phyloP scores from a whole-genome alignment of 2,797 vertebrate genomes.

The Antennarius maculatus region DNA sequence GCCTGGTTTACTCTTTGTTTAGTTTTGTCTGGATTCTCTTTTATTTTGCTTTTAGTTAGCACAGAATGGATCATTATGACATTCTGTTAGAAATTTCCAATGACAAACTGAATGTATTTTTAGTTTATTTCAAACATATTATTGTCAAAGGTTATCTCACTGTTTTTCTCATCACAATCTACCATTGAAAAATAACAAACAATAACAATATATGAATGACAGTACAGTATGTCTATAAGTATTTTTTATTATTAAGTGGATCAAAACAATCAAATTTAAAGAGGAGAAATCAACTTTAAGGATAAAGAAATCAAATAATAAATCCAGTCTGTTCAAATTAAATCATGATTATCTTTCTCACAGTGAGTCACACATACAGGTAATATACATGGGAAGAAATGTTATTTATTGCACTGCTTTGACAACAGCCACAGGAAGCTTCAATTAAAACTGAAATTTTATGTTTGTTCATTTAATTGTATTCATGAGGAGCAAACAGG shows the following conservation, averaged over 20 bases:
- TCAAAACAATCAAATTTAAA: background rate
- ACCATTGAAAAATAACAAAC: background rate
- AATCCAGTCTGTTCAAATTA: background rate
- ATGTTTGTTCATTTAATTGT: constrained; percentile 17
- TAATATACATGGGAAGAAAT: constrained; percentile 9
- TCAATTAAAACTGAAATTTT: constrained; percentile 32
- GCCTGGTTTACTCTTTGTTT: too few relatives aligned
- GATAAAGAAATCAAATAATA: background rate
- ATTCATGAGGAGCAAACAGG: constrained; percentile 28
- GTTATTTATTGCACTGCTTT: background rate
- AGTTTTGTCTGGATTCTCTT: too few relatives aligned
- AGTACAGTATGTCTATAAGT: too few relatives aligned
- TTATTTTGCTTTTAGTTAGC: too few relatives aligned
- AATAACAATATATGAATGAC: background rate
- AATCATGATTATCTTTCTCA: constrained; percentile 31
- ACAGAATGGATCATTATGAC: too few relatives aligned
- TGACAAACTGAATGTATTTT: too few relatives aligned
- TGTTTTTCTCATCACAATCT: background rate
- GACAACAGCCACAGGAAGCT: constrained; percentile 13
- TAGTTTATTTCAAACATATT: too few relatives aligned
- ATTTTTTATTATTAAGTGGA: background rate
- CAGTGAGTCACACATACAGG: constrained; percentile 21
- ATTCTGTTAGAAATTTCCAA: too few relatives aligned
- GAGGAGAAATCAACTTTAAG: background rate
- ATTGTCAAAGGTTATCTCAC: too few relatives aligned